Evolutionary conservation across 2,113 vertebrate genomes (phyloP).

Genomic region (Macheiramphus alcinus): DNA sequence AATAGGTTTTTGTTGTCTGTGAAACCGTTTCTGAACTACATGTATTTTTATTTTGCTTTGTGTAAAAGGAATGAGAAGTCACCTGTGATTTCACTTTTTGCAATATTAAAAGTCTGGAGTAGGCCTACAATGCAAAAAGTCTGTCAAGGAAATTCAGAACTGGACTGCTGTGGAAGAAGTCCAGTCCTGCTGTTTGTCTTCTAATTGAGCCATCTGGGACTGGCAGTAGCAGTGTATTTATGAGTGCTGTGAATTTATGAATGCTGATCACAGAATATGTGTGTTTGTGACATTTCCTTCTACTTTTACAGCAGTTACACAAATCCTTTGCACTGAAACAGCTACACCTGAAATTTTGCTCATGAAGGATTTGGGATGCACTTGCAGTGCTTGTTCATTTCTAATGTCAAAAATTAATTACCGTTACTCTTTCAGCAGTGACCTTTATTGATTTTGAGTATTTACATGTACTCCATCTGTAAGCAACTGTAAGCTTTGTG

Average conservation of each 20-base stretch:
- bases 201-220: neutral
- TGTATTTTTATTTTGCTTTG: neutral
- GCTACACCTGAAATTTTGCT: neutral
- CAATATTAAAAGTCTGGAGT: neutral
- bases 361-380: neutral
- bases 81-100: neutral
- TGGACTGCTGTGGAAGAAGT: neutral
- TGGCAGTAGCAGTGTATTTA: neutral
- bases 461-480: neutral
- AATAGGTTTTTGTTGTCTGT: neutral
- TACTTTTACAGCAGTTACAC: neutral
- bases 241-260: neutral
- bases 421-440: neutral
- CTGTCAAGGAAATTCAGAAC: neutral
- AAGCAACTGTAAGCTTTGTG: neutral
- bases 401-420: neutral
- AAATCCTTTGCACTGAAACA: neutral
- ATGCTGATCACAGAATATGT: neutral
- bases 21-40: neutral
- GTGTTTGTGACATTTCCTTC: neutral
- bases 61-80: neutral
- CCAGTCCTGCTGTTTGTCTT: neutral
- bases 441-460: neutral
- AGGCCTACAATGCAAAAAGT: neutral
- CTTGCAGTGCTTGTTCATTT: neutral